phyloP scores from a whole-genome alignment of 2,113 vertebrate species.

The Macquaria ambigua region DNA sequence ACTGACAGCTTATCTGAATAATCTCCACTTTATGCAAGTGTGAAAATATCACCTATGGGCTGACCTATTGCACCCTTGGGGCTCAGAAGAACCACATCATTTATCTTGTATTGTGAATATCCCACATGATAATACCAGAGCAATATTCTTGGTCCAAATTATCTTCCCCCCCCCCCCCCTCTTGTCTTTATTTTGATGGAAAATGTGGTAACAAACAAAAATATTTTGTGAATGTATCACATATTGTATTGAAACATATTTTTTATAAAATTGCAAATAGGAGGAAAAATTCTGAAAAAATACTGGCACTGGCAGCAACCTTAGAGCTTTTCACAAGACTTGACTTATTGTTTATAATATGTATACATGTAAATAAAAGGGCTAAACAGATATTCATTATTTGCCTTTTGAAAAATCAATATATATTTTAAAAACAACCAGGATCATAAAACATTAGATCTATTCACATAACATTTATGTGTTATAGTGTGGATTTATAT shows the following conservation, averaged over 20 bases:
- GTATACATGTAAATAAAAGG: constrained; percentile 26
- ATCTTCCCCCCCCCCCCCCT: not conserved
- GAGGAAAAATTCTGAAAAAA: not conserved
- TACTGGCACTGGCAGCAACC: not conserved
- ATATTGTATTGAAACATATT: not conserved
- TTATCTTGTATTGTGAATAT: constrained; percentile 49
- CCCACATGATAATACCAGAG: constrained; percentile 18
- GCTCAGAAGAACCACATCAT: constrained; percentile 38
- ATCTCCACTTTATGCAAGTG: constrained; percentile 73
- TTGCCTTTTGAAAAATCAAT: not conserved
- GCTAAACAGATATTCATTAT: not conserved
- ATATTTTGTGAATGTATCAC: not conserved
- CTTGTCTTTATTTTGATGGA: constrained; percentile 11
- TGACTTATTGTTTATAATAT: constrained; percentile 6
- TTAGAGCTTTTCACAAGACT: not conserved
- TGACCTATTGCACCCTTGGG: constrained; percentile 61
- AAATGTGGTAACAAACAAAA: constrained; percentile 19
- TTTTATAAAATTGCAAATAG: not conserved
- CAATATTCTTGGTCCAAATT: constrained; percentile 20
- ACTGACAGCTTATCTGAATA: constrained; percentile 74
- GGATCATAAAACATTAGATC: constrained; percentile 55
- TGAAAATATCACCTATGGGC: constrained; percentile 64
- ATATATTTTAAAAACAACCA: not conserved
- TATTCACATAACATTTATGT: constrained; percentile 53
- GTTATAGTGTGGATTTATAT: constrained; percentile 21